Conservation (phyloP, 2,797 vertebrate genomes). For the Myioborus melanocephalus region DNA sequence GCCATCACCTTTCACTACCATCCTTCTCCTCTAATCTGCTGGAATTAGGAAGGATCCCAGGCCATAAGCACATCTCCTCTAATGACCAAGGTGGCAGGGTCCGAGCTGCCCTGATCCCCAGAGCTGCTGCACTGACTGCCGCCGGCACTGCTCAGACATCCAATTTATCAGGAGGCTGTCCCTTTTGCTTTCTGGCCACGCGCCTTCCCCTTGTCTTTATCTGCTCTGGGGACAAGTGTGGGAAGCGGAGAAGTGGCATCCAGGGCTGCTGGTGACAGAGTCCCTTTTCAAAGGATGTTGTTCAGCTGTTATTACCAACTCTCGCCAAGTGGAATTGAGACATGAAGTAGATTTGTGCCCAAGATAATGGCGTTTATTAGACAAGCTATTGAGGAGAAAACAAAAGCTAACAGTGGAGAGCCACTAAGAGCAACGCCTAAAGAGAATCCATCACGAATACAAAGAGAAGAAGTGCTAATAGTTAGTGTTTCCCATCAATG, state of each 20-base stretch:
- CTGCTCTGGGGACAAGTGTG: constrained; percentile 14
- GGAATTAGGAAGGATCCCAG: neutral
- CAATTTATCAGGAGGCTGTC: neutral
- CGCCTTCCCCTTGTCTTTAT: neutral
- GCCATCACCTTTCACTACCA: neutral
- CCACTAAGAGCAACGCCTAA: neutral
- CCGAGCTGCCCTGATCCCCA: neutral
- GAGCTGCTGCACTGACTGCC: neutral
- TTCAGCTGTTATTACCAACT: constrained; percentile 38
- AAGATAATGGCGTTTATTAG: constrained; percentile 70
- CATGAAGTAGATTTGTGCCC: constrained; percentile 69
- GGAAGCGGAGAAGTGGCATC: neutral
- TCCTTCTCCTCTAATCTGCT: neutral
- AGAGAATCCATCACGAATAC: constrained; percentile 59
- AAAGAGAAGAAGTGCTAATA: constrained; percentile 50
- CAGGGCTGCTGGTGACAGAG: constrained; percentile 16
- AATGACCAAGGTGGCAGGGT: neutral
- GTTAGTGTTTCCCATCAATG: constrained; percentile 24
- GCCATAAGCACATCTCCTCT: neutral
- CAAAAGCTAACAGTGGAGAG: constrained; percentile 66
- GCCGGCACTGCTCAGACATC: neutral
- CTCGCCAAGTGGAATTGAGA: constrained; percentile 55
- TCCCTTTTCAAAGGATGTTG: constrained; percentile 54
- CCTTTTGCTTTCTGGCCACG: constrained; percentile 11
- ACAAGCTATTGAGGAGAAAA: constrained; percentile 69